phyloP scores from a whole-genome alignment of 2,113 vertebrate species.

The Oceanodroma tethys region DNA sequence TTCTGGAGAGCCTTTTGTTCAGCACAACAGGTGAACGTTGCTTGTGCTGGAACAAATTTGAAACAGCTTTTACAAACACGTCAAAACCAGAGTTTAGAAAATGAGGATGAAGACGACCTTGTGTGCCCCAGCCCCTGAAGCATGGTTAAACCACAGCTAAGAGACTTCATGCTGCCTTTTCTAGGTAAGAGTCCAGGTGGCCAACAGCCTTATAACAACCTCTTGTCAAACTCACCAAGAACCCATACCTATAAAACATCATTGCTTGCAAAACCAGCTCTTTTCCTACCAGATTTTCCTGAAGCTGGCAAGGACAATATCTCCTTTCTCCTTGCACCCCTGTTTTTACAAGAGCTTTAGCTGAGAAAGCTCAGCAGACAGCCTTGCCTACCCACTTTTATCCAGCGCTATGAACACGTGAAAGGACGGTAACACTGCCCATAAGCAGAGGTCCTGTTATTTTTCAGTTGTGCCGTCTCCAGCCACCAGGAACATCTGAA shows the following conservation, averaged over 20 bases:
- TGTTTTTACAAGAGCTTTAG: neutral
- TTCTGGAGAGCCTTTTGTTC: neutral
- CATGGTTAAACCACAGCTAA: neutral
- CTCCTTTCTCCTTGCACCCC: neutral
- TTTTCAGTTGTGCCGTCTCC: neutral
- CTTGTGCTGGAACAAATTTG: neutral
- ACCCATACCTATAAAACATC: neutral
- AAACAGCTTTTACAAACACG: accelerated
- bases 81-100: neutral
- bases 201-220: neutral
- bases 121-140: neutral
- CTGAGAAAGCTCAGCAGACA: neutral
- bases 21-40: accelerated
- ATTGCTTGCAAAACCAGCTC: accelerated
- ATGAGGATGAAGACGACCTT: neutral
- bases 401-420: neutral
- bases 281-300: neutral
- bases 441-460: neutral
- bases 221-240: no score
- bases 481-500: neutral
- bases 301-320: accelerated
- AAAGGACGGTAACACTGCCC: neutral
- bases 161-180: neutral
- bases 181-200: neutral
- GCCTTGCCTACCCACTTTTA: neutral